Base-by-base conservation (phyloP, 2,888 invertebrate genomes). In the Parnassius orleans region DNA sequence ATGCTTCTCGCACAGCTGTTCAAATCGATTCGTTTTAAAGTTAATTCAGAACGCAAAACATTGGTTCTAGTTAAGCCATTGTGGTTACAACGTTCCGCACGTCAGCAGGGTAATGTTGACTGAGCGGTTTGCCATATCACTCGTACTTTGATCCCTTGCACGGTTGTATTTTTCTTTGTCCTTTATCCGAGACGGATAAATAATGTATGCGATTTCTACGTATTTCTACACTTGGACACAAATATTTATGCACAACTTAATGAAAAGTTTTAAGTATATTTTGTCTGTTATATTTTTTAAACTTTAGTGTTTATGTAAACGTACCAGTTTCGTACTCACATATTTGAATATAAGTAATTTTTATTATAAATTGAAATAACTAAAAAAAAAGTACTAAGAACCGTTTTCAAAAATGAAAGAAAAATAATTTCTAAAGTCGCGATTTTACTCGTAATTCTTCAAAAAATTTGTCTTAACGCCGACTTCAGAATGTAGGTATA, bases 21-120 rank as follows among this genome's bases (percentile, higher is more conserved):
- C 3, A n/a, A 53, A 62, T 62, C 57, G 57, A 57, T 62, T 57
- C 53, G 33, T 24, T 52, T 53, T 62, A 62, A 53, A 57, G 57
- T 61, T 57, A 61, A 55, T 48, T 47, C 57, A 14, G 53, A 53
- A 57, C 57, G 57, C 53, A 57, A 47, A 61, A 57, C 57, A 53
- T 19, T 11, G 53, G n/a, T 19, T 53, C 33, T 50, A 57, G 57
- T 61, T 61, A 61, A 62, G 53, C 48, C 57, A 43, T 57, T 57
- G 61, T 53, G 57, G 57, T 24, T 47, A 47, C 57, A 53, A 57
- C 57, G 52, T 61, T 14, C 48, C 9, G 48, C 14, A 48, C 48
- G 57, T 42, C 19, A 14, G 43, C 19, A 51, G 19, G 33, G 47
- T 51, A 42, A 48, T 57, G 53, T 61, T 51, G 53, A 46, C 14